A percentile compares a stretch with the other conserved stretches of the same genome.
Conservation (phyloP, 2,113 vertebrate genomes). For the Salvelinus alpinus region DNA sequence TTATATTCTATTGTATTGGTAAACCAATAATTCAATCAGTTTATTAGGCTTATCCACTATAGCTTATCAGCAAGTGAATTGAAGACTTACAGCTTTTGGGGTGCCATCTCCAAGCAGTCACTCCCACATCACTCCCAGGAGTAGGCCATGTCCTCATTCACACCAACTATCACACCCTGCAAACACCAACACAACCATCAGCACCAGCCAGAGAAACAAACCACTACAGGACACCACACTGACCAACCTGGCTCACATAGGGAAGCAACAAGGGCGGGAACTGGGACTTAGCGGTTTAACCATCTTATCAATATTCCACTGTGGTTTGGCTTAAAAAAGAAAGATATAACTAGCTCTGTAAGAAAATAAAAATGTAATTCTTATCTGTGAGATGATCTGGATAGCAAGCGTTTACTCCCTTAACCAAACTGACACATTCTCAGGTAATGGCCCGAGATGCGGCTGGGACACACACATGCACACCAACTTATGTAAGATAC, state of each 20-base stretch:
- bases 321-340: not conserved
- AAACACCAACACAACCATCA: slow-evolving; percentile 22
- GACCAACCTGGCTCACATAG: too few relatives aligned
- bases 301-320: too few relatives aligned
- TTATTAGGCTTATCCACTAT: not conserved
- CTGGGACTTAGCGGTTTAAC: too few relatives aligned
- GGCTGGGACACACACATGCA: slow-evolving; percentile 3
- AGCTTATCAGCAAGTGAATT: not conserved
- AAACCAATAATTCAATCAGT: not conserved
- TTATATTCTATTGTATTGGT: too few relatives aligned
- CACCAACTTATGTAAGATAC: slow-evolving; percentile 38
- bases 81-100: slow-evolving; percentile 73
- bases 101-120: slow-evolving; percentile 72
- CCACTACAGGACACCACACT: too few relatives aligned
- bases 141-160: slow-evolving; percentile 86
- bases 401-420: slow-evolving; percentile 17
- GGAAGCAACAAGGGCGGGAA: too few relatives aligned
- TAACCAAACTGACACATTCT: slow-evolving; percentile 11
- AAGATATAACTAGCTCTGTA: not conserved
- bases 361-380: not conserved
- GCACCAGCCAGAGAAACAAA: not conserved
- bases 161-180: slow-evolving; percentile 81
- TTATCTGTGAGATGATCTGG: not conserved
- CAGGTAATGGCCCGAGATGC: slow-evolving; percentile 31
- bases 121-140: slow-evolving; percentile 84